phyloP scores from a whole-genome alignment of 2,888 invertebrate genomes.

The Xylophagus ater region DNA sequence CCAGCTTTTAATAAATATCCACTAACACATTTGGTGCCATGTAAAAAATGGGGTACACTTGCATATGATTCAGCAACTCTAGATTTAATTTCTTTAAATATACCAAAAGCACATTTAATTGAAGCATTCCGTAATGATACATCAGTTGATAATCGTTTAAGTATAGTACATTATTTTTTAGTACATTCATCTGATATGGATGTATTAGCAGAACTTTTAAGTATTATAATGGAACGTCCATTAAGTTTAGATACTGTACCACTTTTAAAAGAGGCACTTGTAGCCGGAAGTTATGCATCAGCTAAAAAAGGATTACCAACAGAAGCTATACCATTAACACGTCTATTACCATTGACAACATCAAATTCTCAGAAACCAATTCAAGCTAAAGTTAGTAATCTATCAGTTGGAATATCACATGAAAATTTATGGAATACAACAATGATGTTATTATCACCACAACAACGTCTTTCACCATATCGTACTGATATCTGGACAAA shows the following conservation, averaged over 20 bases:
- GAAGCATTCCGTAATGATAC: conserved; percentile 58
- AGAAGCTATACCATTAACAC: conserved; percentile 57
- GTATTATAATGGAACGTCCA: conserved; percentile 49
- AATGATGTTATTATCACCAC: conserved; percentile 72
- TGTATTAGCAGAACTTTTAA: conserved; percentile 58
- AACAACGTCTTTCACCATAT: conserved; percentile 73
- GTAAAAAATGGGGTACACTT: conserved; percentile 34
- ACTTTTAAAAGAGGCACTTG: conserved; percentile 68
- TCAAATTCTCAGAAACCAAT: conserved; percentile 32
- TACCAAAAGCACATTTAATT: conserved; percentile 54
- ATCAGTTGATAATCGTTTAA: conserved; percentile 58
- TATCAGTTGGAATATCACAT: conserved; percentile 55
- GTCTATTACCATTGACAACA: conserved; percentile 60
- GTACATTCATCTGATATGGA: conserved; percentile 66
- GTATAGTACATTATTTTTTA: conserved; percentile 72
- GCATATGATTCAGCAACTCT: conserved; percentile 54
- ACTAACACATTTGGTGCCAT: conserved; percentile 54
- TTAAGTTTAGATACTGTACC: conserved; percentile 45
- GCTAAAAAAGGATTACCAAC: conserved; percentile 60
- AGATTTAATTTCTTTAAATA: conserved; percentile 55
- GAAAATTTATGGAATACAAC: conserved; percentile 71
- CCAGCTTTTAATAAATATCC: conserved; percentile 44
- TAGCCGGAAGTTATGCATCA: conserved; percentile 59
- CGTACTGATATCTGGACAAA: conserved; percentile 73
- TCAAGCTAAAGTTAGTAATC: conserved; percentile 37